Percentiles rank a stretch among this genome's conserved stretches.
These are phyloP conservation scores for Megathymus violae DNA, from an alignment of 1,140 invertebrate species.

Conservation along the genomic window DNA sequence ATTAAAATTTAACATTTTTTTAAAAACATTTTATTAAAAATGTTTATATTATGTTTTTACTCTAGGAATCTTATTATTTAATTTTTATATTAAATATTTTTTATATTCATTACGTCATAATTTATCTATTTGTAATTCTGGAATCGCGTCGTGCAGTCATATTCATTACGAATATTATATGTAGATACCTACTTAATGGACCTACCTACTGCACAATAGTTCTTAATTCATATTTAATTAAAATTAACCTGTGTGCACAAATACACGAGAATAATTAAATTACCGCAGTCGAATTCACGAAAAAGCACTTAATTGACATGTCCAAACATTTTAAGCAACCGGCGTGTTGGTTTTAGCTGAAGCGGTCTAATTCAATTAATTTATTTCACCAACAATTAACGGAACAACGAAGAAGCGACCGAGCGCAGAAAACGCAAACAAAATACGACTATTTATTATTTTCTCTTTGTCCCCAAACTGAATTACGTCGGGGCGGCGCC, in stretches of 20 bases:
- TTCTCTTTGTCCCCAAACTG: constrained; percentile 66
- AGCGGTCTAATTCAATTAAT: constrained; percentile 79
- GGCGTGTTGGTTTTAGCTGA: constrained; percentile 64
- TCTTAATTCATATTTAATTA: constrained; percentile 4
- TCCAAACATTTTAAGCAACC: constrained; percentile 70
- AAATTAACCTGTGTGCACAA: constrained; percentile 17
- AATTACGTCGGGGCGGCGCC: constrained; percentile 66
- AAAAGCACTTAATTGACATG: constrained; percentile 56
- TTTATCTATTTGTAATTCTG: no score
- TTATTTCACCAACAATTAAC: constrained; percentile 77
- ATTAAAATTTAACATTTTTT: no score
- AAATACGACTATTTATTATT: constrained; percentile 82
- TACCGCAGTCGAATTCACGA: constrained; percentile 53
- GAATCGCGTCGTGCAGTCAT: no score
- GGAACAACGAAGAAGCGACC: constrained; percentile 74
- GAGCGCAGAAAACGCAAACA: constrained; percentile 74
- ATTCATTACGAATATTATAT: no score
- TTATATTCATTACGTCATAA: no score
- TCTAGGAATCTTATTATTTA: no score
- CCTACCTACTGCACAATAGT: neutral
- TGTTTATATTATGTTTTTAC: no score
- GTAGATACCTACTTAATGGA: no score
- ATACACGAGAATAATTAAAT: constrained; percentile 68
- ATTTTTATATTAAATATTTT: no score
- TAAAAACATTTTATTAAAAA: no score